Percentiles rank a stretch among this genome's conserved stretches.
Conservation (phyloP, 2,113 vertebrate genomes). For the Salvelinus alpinus region DNA sequence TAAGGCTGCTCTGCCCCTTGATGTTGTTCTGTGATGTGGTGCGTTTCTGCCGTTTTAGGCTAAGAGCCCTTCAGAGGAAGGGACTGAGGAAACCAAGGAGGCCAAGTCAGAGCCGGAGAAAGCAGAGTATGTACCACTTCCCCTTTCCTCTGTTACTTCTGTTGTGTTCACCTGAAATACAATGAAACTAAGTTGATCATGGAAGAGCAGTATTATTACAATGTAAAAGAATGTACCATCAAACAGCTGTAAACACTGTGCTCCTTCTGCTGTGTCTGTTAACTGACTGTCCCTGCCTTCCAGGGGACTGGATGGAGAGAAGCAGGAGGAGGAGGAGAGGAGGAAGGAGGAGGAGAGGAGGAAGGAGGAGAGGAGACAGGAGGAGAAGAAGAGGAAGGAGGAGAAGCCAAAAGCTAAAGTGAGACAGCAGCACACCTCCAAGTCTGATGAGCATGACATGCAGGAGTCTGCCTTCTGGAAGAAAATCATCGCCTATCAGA, state of each 20-base stretch:
- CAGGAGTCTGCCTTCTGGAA: conserved; percentile 94
- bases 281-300: neutral
- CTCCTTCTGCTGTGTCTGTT: neutral
- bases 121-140: conserved; percentile 78
- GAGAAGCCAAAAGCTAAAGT: conserved; percentile 81
- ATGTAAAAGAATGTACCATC: too few species aligned
- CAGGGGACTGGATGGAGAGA: conserved; percentile 72
- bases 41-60: conserved; percentile 64
- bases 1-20: neutral
- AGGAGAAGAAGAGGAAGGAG: conserved; percentile 80
- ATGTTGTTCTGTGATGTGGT: neutral
- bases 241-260: too few species aligned
- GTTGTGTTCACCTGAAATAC: neutral
- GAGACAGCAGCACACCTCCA: conserved; percentile 76
- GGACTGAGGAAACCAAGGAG: conserved; percentile 78
- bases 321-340: conserved; percentile 77
- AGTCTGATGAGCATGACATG: conserved; percentile 85
- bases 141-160: neutral
- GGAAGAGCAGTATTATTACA: neutral
- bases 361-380: conserved; percentile 32
- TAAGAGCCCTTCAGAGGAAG: conserved; percentile 63
- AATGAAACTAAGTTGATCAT: neutral
- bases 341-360: conserved; percentile 42
- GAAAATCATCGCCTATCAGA: conserved; percentile 94
- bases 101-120: conserved; percentile 80